Base-by-base conservation (phyloP, 2,797 vertebrate species). In the Chiroxiphia lanceolata region DNA sequence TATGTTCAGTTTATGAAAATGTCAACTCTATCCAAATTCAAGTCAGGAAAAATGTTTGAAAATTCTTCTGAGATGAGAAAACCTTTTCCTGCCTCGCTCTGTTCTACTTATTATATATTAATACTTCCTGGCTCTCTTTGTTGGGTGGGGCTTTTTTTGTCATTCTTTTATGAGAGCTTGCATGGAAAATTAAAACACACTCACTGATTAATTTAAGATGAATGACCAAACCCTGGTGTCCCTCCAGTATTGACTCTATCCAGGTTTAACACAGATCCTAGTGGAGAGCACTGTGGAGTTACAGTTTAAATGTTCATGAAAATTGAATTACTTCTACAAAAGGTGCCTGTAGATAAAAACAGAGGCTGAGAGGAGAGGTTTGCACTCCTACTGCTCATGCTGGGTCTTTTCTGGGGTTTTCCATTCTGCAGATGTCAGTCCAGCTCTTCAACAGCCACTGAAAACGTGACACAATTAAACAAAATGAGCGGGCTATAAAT, bases 51-150 rank as follows among this genome's bases (percentile, higher is more conserved):
- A 92, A 88, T 83, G 56, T 91, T 74, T 87, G 82, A 92, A 91
- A 93, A 94, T 96, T 89, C 64, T 89, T 96, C 48, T 72, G 54
- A 78, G 67, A 94, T 95, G 94, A 94, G 77, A 84, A 80, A 74
- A 42, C 59, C 48, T 83, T 89, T 91, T 77, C 83, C 77, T 87
- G 70, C 77, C 33, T 63, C 22, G 48, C 51, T 88, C 74, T 90
- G 40, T 84, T 90, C 78, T 83, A 4, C 75, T 89, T 83, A 56
- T 82, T 96, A 25, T 34, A 60, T 60, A 54, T 47, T 93, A 94
- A 85, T 44, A 20, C 50, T 61, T 83, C 53, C 71, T 97, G 94
- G 91, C 77, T 94, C 33, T n/a, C 42, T 68, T 45, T 33, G 57
- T 10, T 83, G 89, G 96, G 94, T 94, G 95, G 70, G 94, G 67